Percentiles rank a stretch among this genome's conserved stretches.
Conservation (phyloP, 1,140 invertebrate genomes). For the Penaeus vannamei region DNA sequence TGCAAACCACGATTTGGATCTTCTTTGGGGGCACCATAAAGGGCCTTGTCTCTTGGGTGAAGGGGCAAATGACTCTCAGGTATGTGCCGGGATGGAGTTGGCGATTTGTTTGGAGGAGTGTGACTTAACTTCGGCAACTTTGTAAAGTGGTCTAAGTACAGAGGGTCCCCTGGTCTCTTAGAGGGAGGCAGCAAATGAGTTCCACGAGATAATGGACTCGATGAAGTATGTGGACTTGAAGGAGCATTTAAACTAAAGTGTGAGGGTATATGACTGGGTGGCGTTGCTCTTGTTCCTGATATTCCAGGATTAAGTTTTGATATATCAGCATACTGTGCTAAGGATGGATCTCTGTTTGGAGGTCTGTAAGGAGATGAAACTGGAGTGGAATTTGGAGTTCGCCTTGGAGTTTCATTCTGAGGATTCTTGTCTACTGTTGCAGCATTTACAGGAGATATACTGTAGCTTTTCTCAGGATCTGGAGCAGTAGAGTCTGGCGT, state of each 20-base stretch:
- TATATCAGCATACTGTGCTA: slow-evolving; percentile 25
- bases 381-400: slow-evolving; percentile 43
- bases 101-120: slow-evolving; percentile 26
- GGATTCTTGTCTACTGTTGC: slow-evolving; percentile 36
- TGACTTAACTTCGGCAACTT: slow-evolving; percentile 41
- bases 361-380: slow-evolving; percentile 9
- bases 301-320: slow-evolving; percentile 42
- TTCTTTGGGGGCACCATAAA: slow-evolving; percentile 45
- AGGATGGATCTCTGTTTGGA: slow-evolving; percentile 26
- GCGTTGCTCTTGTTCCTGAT: slow-evolving; percentile 38
- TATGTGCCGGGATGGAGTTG: not conserved
- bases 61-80: not conserved
- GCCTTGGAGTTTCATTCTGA: slow-evolving; percentile 33
- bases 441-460: slow-evolving; percentile 46
- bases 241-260: slow-evolving; percentile 48
- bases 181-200: slow-evolving; percentile 34
- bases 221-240: slow-evolving; percentile 47
- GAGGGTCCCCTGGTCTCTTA: slow-evolving; percentile 51
- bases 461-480: slow-evolving; percentile 63
- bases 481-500: slow-evolving; percentile 68
- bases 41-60: slow-evolving; percentile 28
- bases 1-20: slow-evolving; percentile 47
- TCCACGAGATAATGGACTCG: not conserved
- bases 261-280: slow-evolving; percentile 41
- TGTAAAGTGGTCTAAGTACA: slow-evolving; percentile 34